phyloP scores from a whole-genome alignment of 2,113 vertebrate genomes.

The Myiopsitta monachus region DNA sequence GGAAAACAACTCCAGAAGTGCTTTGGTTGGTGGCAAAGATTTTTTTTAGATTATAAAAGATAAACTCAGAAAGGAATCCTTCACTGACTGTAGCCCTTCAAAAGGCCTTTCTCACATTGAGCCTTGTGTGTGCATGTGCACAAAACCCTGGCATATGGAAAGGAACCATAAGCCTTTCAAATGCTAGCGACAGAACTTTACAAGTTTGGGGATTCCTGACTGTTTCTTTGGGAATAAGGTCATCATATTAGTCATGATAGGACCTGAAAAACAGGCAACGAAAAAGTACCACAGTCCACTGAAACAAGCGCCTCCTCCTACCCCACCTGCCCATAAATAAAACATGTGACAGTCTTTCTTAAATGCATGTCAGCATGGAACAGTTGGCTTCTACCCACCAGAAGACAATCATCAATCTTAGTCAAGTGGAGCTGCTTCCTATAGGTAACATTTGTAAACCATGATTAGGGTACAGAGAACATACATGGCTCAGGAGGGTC shows the following conservation, averaged over 20 bases:
- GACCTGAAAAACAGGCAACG: neutral
- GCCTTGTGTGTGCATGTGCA: neutral
- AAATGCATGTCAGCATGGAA: neutral
- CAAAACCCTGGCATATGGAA: neutral
- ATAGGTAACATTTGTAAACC: accelerated
- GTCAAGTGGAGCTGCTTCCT: neutral
- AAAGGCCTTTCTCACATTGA: neutral
- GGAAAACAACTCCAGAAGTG: neutral
- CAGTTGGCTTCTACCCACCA: neutral
- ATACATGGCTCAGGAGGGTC: accelerated
- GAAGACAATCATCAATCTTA: neutral
- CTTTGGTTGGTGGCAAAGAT: neutral
- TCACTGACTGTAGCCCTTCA: neutral
- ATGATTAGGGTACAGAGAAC: neutral
- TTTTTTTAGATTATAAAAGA: neutral
- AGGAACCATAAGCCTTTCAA: neutral
- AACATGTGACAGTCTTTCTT: neutral
- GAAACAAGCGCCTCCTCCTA: neutral
- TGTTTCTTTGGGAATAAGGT: neutral
- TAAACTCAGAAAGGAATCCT: neutral
- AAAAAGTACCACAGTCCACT: neutral
- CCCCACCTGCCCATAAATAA: neutral
- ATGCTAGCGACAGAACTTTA: neutral
- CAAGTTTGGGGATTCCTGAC: neutral
- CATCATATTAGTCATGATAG: too few relatives aligned